These are phyloP conservation scores for Neolamprologus longior DNA, from an alignment of 2,113 vertebrate species.

Conservation along the genomic window DNA sequence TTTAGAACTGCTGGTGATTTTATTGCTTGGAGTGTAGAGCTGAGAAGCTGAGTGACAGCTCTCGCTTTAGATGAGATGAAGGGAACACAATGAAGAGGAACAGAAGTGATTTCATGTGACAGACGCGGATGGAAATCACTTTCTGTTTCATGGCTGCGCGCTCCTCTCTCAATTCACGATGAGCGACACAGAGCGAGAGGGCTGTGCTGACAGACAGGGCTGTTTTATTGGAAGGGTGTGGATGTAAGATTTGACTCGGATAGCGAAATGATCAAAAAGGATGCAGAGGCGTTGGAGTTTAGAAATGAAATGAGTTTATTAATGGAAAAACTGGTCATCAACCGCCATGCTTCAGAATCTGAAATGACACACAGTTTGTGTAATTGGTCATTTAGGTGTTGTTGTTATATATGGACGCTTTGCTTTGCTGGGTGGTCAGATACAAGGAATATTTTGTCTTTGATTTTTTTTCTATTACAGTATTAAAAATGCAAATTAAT, in stretches of 20 bases:
- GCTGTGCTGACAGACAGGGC: background rate
- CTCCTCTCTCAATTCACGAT: background rate
- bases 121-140: conserved; percentile 3
- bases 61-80: conserved; percentile 12
- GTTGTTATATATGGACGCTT: background rate
- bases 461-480: background rate
- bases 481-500: background rate
- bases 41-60: conserved; percentile 12
- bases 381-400: background rate
- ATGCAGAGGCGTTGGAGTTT: background rate
- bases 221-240: background rate
- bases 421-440: background rate
- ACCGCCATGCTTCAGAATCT: background rate
- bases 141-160: background rate
- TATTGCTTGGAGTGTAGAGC: background rate
- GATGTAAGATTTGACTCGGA: background rate
- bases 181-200: background rate
- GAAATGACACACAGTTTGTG: rapidly evolving
- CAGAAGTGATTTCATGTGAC: conserved; percentile 35
- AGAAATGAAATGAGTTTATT: background rate
- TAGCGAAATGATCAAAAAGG: background rate
- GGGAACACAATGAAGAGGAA: background rate
- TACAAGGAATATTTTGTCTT: background rate
- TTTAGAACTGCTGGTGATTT: background rate
- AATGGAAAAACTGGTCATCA: background rate